Conservation (phyloP, 2,888 invertebrate species). For the Pogonocherus hispidulus region DNA sequence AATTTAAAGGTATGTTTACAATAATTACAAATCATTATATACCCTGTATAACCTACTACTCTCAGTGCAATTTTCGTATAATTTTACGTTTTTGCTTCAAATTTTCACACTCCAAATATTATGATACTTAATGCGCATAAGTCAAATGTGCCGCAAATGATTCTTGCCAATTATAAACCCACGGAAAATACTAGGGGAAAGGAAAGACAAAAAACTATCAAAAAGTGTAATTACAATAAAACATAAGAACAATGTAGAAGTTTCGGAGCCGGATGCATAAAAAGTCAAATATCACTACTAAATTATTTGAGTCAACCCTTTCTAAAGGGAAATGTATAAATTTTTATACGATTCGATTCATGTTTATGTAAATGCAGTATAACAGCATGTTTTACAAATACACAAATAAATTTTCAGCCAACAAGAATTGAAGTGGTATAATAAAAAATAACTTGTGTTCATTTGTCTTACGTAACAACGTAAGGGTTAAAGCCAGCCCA, state of each 20-base stretch:
- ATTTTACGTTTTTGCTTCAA: too few species aligned
- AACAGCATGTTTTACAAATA: constrained; percentile 48
- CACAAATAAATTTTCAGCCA: constrained; percentile 44
- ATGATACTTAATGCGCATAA: constrained; percentile 21
- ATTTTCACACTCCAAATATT: too few species aligned
- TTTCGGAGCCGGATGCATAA: constrained; percentile 41
- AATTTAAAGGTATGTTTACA: too few species aligned
- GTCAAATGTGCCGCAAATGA: constrained; percentile 44
- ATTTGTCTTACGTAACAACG: constrained; percentile 48
- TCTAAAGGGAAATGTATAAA: constrained; percentile 51
- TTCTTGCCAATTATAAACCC: constrained; percentile 39
- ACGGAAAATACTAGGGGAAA: constrained; percentile 34
- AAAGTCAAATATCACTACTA: constrained; percentile 44
- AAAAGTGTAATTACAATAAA: constrained; percentile 30
- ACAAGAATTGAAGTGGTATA: constrained; percentile 24
- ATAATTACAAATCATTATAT: too few species aligned
- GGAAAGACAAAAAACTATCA: constrained; percentile 30
- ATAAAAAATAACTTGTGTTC: constrained; percentile 48
- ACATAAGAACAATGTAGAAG: constrained; percentile 21
- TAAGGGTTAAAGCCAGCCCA: constrained; percentile 46
- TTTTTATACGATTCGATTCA: constrained; percentile 49
- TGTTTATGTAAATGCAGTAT: constrained; percentile 48
- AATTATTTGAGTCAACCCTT: constrained; percentile 46
- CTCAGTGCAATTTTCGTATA: too few species aligned
- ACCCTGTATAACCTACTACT: too few species aligned